Conservation (phyloP, 2,113 vertebrate species). For the Aspiorhynchus laticeps region DNA sequence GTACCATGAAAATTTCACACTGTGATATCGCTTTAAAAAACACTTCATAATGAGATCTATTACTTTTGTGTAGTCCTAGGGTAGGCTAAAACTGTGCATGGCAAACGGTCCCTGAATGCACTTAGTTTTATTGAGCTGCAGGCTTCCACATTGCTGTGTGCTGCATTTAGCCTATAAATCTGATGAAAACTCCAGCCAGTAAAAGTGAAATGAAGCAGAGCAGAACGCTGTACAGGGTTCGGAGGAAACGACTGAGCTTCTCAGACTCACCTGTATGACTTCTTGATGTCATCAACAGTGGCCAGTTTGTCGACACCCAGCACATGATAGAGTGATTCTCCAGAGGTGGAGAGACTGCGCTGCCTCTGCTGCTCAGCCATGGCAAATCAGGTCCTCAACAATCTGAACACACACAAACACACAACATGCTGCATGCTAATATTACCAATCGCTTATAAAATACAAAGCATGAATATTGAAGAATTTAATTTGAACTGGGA, state of each 20-base stretch:
- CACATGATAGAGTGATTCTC: constrained; percentile 91
- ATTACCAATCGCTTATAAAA: background rate
- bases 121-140: constrained; percentile 34
- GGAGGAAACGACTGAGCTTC: background rate
- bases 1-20: background rate
- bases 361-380: constrained; percentile 98
- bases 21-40: constrained; percentile 14
- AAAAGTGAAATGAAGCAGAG: background rate
- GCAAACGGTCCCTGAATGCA: background rate
- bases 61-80: background rate
- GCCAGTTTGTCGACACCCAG: constrained; percentile 94
- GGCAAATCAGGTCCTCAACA: constrained; percentile 62
- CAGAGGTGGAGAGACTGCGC: constrained; percentile 95
- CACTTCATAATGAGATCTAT: background rate
- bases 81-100: background rate
- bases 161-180: constrained; percentile 1
- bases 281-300: constrained; percentile 94
- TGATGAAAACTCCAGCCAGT: background rate
- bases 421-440: background rate
- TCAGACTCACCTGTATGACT: constrained; percentile 90
- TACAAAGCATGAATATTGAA: background rate
- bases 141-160: background rate
- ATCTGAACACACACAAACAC: constrained; percentile 58
- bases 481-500: background rate
- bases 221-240: background rate